Evolutionary conservation across 2,888 invertebrate genomes (phyloP).

Genomic region (Atrina japonica): DNA sequence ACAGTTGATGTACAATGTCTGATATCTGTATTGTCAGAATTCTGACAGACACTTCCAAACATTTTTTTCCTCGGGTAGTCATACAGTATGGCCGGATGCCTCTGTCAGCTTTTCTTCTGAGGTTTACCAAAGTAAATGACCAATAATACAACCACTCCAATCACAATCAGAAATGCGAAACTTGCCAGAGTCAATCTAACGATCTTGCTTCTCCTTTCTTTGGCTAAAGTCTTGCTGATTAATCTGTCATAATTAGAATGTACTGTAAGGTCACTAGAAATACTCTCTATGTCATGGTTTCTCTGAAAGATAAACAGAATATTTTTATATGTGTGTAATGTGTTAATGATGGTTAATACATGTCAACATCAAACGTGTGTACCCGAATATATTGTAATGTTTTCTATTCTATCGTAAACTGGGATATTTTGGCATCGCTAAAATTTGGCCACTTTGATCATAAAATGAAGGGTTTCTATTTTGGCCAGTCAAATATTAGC

Average conservation of each 20-base stretch:
- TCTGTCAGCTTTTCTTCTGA: constrained; percentile 1
- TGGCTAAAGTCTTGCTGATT: constrained; percentile 51
- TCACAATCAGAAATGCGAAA: constrained; percentile 37
- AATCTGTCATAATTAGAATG: constrained; percentile 50
- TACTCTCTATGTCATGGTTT: constrained; percentile 46
- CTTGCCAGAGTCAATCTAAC: constrained; percentile 33
- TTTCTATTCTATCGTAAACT: too few relatives aligned
- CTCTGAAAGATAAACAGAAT: constrained; percentile 37
- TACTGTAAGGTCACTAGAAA: constrained; percentile 38
- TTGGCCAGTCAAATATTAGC: too few relatives aligned
- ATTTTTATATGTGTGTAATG: neutral
- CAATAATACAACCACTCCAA: constrained; percentile 39
- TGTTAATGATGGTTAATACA: neutral
- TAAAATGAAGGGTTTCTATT: too few relatives aligned
- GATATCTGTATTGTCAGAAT: too few relatives aligned
- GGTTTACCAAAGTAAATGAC: constrained; percentile 38
- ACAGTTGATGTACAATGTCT: too few relatives aligned
- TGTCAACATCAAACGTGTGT: too few relatives aligned
- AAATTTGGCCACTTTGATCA: too few relatives aligned
- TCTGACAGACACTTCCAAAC: too few relatives aligned
- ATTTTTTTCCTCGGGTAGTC: too few relatives aligned
- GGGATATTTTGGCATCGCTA: too few relatives aligned
- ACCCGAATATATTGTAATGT: too few relatives aligned
- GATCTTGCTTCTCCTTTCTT: constrained; percentile 45
- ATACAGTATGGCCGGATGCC: too few relatives aligned